Base-by-base conservation (phyloP, 2,797 vertebrate species). In the Peromyscus aztecus region DNA sequence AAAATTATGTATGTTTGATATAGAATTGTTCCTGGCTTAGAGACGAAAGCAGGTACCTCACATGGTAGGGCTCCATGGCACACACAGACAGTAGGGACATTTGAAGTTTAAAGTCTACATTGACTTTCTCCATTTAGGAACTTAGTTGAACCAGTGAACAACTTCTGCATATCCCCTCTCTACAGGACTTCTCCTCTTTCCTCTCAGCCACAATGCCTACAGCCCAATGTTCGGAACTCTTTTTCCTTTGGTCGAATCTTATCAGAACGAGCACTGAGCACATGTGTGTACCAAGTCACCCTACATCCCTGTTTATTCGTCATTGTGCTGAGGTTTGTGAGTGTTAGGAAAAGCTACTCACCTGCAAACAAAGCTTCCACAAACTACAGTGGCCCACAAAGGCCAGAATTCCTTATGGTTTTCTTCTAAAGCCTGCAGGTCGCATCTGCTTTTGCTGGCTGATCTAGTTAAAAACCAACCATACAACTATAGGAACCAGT, bases 271-370 rank as follows among this genome's bases (percentile, higher is more conserved):
- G 61, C 37, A 77, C 46, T 61, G 31, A 31, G 67, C 52, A 27
- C 24, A 73, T 11, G 3, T 7, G 75, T 91, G 80, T 65, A 89
- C 63, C 57, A 91, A 92, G 81, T 24, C 29, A 31, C 5, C 27
- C 9, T 6, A 13, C 8, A 19, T 13, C 31, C 2, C 34, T 34
- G 11, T 77, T 91, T 73, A 55, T 43, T 31, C 91, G 76, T n/a
- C 65, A 55, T 88, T 94, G 94, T 93, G 88, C 81, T 94, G 80
- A 93, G 52, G n/a, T 77, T 73, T 90, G 81, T 90, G 84, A 71
- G n/a, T 71, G 29, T 90, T 94, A 73, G 67, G 37, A 84, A 93
- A 95, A 76, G 19, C 88, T 84, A 75, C 9, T 88, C 73, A 89
- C 29, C 76, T 95, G 65, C 37, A 43, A 23, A 75, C 43, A 92